Evolutionary conservation across 2,888 invertebrate genomes (phyloP).

Genomic region (Thecocarcelia acutangulata): DNA sequence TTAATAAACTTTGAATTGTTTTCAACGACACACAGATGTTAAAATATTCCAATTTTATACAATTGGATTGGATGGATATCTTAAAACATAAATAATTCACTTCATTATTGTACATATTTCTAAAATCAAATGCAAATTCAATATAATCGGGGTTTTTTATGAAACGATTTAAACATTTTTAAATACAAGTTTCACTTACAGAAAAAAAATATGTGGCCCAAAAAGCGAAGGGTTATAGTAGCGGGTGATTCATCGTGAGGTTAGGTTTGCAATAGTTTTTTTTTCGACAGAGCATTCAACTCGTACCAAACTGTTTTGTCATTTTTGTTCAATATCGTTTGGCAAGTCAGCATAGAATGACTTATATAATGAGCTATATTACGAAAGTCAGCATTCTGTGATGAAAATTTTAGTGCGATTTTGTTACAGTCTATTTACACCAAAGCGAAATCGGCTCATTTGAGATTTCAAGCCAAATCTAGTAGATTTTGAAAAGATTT

Average conservation of each 20-base stretch:
- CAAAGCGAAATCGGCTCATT: no score
- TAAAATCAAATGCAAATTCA: constrained; percentile 32
- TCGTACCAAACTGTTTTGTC: constrained; percentile 4
- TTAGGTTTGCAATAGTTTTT: no score
- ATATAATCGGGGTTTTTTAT: no score
- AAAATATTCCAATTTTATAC: constrained; percentile 46
- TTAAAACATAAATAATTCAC: constrained; percentile 61
- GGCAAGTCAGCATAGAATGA: no score
- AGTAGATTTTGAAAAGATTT: no score
- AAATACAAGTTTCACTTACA: neutral
- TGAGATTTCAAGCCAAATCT: no score
- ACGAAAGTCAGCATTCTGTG: no score
- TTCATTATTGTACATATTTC: constrained; percentile 27
- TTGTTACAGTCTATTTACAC: no score
- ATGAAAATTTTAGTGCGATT: no score
- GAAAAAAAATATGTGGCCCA: constrained; percentile 9
- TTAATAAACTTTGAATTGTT: constrained; percentile 11
- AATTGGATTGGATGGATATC: constrained; percentile 38
- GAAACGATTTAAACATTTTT: constrained; percentile 12
- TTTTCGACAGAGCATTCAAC: no score
- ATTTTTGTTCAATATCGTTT: neutral
- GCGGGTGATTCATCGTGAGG: no score
- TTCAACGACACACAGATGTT: constrained; percentile 61
- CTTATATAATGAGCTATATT: no score
- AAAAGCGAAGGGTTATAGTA: neutral